A percentile compares a stretch with the other conserved stretches of the same genome.
Conservation (phyloP, 2,888 invertebrate genomes). For the Pogonocherus hispidulus region DNA sequence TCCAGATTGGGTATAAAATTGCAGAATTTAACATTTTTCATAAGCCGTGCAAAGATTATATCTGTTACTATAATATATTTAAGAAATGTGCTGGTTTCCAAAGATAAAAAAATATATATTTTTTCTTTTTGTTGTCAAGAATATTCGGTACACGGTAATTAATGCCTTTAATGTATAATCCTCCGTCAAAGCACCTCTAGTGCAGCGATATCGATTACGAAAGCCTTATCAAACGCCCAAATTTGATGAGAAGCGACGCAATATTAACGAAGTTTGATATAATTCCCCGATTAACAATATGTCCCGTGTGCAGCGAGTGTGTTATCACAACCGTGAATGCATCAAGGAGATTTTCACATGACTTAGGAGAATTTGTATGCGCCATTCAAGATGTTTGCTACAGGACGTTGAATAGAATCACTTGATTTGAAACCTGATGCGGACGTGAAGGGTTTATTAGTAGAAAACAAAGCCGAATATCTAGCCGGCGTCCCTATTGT, state of each 20-base stretch:
- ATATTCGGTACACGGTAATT: neutral
- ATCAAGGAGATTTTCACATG: constrained; percentile 32
- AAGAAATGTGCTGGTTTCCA: too few relatives aligned
- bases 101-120: too few relatives aligned
- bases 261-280: constrained; percentile 5
- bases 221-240: constrained; percentile 12
- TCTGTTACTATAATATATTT: too few relatives aligned
- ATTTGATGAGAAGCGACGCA: neutral
- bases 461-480: constrained; percentile 62
- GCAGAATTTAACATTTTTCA: too few relatives aligned
- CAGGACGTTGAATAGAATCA: constrained; percentile 40
- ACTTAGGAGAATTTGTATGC: constrained; percentile 36
- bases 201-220: neutral
- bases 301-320: constrained; percentile 30
- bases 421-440: constrained; percentile 49
- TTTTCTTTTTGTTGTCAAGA: too few relatives aligned
- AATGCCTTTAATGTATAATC: neutral
- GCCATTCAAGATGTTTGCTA: constrained; percentile 42
- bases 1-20: too few relatives aligned
- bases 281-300: constrained; percentile 31
- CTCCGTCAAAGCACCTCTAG: neutral
- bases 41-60: too few relatives aligned
- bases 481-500: constrained; percentile 60
- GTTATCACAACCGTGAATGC: constrained; percentile 33
- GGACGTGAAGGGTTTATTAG: constrained; percentile 59